These are phyloP conservation scores for Bradypodion ventrale DNA, from an alignment of 2,797 vertebrate species.

Conservation along the genomic window DNA sequence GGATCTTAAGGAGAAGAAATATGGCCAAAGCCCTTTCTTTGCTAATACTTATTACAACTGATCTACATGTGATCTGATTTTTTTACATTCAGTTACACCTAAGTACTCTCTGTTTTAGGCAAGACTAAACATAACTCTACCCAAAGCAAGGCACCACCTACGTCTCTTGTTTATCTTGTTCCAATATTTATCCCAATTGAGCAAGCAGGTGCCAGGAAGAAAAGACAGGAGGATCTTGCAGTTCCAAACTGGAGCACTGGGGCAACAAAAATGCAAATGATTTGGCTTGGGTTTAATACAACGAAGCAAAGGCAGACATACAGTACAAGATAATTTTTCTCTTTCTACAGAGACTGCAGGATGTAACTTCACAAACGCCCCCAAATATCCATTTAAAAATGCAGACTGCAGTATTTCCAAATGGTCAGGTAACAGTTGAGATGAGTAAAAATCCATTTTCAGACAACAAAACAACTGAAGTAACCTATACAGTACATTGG, in stretches of 20 bases:
- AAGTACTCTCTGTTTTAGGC: background rate
- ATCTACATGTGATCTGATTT: background rate
- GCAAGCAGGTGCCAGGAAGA: background rate
- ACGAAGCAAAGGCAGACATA: background rate
- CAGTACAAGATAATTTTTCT: background rate
- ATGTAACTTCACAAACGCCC: background rate
- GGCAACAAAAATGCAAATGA: background rate
- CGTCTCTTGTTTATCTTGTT: background rate
- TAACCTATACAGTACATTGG: background rate
- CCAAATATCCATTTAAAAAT: background rate
- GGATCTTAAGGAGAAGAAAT: background rate
- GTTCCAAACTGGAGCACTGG: background rate
- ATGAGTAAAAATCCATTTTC: background rate
- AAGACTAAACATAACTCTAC: background rate
- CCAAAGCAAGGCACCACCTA: background rate
- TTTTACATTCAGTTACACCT: background rate
- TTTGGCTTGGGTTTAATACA: background rate
- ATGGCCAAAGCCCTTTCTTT: background rate
- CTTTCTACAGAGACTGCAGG: background rate
- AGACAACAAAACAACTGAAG: background rate
- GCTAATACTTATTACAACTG: constrained; percentile 12
- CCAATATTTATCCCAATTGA: background rate
- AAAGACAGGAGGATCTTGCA: background rate
- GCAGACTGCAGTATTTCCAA: background rate
- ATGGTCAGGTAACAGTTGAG: background rate